phyloP scores from a whole-genome alignment of 2,113 vertebrate species.

The Pelmatolapia mariae region DNA sequence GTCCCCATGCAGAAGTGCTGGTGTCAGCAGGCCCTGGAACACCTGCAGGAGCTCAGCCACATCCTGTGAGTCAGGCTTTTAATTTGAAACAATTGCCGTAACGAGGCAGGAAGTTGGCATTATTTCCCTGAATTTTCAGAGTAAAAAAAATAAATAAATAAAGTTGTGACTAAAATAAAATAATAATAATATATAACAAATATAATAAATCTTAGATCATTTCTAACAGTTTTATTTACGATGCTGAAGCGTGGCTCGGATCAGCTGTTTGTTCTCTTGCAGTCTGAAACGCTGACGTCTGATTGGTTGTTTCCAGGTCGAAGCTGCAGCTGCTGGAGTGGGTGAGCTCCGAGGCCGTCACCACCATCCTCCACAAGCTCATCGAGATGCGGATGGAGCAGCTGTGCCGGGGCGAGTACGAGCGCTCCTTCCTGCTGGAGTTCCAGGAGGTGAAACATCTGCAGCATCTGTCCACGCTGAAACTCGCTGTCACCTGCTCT shows the following conservation, averaged over 20 bases:
- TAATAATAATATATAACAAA: not conserved
- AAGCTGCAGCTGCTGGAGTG: conserved; percentile 87
- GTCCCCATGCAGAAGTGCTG: conserved; percentile 76
- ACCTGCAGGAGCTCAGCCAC: conserved; percentile 83
- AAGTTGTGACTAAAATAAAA: not conserved
- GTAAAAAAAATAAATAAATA: not conserved
- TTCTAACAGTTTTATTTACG: fast-evolving
- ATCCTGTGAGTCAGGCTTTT: conserved; percentile 75
- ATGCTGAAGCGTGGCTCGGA: not conserved
- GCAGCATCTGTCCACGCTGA: not conserved
- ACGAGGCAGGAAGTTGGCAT: not conserved
- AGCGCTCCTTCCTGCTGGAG: conserved; percentile 87
- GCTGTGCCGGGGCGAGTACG: conserved; percentile 89
- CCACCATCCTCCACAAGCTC: conserved; percentile 87
- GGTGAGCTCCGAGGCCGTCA: conserved; percentile 88
- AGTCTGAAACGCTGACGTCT: no score
- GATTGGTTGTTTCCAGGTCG: conserved; percentile 62
- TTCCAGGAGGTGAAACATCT: conserved; percentile 83
- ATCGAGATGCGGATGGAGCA: conserved; percentile 92
- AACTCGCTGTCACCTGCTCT: fast-evolving
- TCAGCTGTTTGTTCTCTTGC: not conserved
- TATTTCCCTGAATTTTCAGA: not conserved
- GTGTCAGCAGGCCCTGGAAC: conserved; percentile 84
- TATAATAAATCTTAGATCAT: not conserved
- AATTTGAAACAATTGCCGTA: not conserved